Evolutionary conservation across 2,888 invertebrate species (phyloP).

Genomic region (Polyommatus iphigenia): DNA sequence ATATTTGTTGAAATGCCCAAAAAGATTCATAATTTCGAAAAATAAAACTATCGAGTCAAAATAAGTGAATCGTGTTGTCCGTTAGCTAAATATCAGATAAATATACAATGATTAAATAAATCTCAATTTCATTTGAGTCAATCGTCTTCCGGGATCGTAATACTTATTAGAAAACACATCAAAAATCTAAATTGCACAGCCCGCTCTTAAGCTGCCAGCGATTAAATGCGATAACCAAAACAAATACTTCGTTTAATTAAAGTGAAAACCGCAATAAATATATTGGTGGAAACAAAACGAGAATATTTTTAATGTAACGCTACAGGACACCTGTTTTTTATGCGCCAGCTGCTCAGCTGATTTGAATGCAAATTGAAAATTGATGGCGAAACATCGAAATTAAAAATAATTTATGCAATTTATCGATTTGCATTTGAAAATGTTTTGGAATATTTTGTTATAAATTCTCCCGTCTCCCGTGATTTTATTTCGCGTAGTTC

Average conservation of each 20-base stretch:
- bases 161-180: no score
- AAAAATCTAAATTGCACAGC: no score
- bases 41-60: no score
- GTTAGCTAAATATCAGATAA: no score
- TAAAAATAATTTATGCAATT: not conserved
- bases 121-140: no score
- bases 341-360: slow-evolving; percentile 3
- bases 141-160: no score
- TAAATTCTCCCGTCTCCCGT: no score
- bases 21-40: no score
- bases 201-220: not conserved
- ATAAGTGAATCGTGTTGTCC: no score
- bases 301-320: not conserved
- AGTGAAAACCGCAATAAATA: slow-evolving; percentile 9
- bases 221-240: not conserved
- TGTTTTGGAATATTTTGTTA: not conserved
- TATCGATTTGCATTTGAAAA: not conserved
- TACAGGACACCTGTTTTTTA: slow-evolving; percentile 19
- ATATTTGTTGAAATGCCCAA: no score
- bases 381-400: not conserved
- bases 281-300: not conserved
- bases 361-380: slow-evolving; percentile 20
- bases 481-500: no score
- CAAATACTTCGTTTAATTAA: slow-evolving; percentile 14
- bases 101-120: no score